Conservation (phyloP, 2,888 invertebrate genomes). For the Cantharis lateralis region DNA sequence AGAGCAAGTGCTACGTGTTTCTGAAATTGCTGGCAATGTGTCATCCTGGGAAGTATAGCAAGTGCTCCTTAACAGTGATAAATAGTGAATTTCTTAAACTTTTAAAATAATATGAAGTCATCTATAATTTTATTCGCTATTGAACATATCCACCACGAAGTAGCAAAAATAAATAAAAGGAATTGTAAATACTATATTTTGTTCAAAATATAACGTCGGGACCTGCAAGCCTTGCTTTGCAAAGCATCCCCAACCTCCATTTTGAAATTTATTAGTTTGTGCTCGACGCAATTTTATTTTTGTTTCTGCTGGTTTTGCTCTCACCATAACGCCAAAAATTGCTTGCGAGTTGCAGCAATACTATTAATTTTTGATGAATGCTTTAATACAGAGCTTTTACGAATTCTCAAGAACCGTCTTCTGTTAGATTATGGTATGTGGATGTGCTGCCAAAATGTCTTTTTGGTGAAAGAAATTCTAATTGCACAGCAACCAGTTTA, state of each 20-base stretch:
- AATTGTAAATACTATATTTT: not conserved
- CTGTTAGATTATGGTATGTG: not conserved
- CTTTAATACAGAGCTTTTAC: not conserved
- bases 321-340: not conserved
- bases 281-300: not conserved
- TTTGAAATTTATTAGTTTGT: not conserved
- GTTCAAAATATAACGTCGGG: not conserved
- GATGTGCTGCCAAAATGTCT: too few relatives aligned
- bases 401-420: too few relatives aligned
- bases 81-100: not conserved
- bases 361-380: not conserved
- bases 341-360: not conserved
- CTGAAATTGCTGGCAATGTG: not conserved
- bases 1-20: not conserved
- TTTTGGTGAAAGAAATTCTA: too few relatives aligned
- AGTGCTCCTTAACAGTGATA: not conserved
- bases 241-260: not conserved
- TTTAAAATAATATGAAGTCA: not conserved
- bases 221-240: not conserved
- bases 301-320: not conserved
- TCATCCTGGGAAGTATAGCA: not conserved
- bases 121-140: not conserved
- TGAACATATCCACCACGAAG: not conserved
- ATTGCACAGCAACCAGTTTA: too few relatives aligned
- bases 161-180: not conserved